A percentile compares a stretch with the other conserved stretches of the same genome.
These are phyloP conservation scores for Eupithecia pulchellata DNA, from an alignment of 2,888 invertebrate genomes.

Conservation along the genomic window DNA sequence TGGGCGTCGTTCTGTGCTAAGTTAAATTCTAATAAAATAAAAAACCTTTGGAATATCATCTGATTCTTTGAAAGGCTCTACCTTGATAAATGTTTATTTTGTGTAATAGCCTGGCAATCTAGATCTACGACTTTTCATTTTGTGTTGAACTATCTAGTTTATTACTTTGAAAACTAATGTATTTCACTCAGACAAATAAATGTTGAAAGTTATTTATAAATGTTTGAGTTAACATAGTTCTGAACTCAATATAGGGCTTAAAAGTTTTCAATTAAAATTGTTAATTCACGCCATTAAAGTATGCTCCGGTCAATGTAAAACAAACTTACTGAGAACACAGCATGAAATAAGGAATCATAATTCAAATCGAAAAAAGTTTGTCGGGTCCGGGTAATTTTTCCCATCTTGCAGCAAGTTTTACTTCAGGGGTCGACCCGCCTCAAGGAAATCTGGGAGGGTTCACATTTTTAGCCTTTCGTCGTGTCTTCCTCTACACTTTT, in stretches of 20 bases:
- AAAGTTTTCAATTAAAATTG: conserved; percentile 56
- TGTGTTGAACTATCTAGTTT: not conserved
- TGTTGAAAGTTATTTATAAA: not conserved
- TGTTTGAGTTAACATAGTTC: not conserved
- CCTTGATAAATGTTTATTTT: conserved; percentile 28
- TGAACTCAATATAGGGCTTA: not conserved
- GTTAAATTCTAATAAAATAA: conserved; percentile 64
- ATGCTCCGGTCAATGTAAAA: conserved; percentile 72
- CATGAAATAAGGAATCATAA: conserved; percentile 85
- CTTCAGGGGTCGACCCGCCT: conserved; percentile 77
- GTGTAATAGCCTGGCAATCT: conserved; percentile 1
- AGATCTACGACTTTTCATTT: not conserved
- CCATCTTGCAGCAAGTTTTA: conserved; percentile 82
- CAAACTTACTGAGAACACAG: conserved; percentile 76
- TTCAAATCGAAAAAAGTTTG: conserved; percentile 85
- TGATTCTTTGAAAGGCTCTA: conserved; percentile 32
- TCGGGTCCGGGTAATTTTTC: conserved; percentile 80
- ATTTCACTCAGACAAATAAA: not conserved
- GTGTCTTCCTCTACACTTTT: conserved; percentile 82
- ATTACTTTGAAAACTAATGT: not conserved
- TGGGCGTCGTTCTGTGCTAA: conserved; percentile 59
- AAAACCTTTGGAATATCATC: conserved; percentile 52
- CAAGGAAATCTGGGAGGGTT: conserved; percentile 81
- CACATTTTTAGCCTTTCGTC: conserved; percentile 84
- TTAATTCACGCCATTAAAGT: conserved; percentile 74